Evolutionary conservation across 2,113 vertebrate genomes (phyloP), one percentile per base, ranked within the genome.

Genomic region (Elgaria multicarinata): DNA sequence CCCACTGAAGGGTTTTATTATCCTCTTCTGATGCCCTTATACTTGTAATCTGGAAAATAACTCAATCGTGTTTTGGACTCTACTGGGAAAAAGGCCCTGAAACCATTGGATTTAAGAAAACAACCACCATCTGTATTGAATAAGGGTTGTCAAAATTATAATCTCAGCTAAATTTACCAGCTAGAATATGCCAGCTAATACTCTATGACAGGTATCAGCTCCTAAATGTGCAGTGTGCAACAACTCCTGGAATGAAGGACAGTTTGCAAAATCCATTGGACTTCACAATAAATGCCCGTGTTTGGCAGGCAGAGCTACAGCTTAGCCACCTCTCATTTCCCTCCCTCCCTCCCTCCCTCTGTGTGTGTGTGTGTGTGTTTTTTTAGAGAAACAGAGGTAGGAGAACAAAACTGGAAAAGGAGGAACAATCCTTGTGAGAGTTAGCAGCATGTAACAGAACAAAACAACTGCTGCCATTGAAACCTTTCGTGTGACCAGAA

Each of bases 401-500:
- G 42, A 42, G 26, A 42, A 71, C 26, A 55, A 46, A 24, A 55
- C 46, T 24, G 46, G 5, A 2, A 33, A 78, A 33, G 22, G 74
- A 58, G 31, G 39, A 26, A 82, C 55, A 62, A 82, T 62, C 58
- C 36, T 36, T 81, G 16, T 55, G 46, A 33, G 33, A 16, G 26
- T 66, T 31, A 74, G 28, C 78, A 82, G 78, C 78, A 55, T 74
- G 53, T 72, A 82, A 85, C 74, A 20, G 84, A 58, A 55, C 84
- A 39, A 39, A 86, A 69, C 4, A 24, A 87, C 58, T 72, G 50
- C 78, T 83, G 39, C 3, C 12, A 6, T 18, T 62, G 87, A 75
- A 66, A 46, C 13, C 26, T 75, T 75, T 74, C n/a, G n/a, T 71
- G 66, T 72, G 46, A 58, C 26, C 20, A n/a, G 53, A 64, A 89